phyloP scores from a whole-genome alignment of 2,113 vertebrate genomes.

The Condylura cristata region DNA sequence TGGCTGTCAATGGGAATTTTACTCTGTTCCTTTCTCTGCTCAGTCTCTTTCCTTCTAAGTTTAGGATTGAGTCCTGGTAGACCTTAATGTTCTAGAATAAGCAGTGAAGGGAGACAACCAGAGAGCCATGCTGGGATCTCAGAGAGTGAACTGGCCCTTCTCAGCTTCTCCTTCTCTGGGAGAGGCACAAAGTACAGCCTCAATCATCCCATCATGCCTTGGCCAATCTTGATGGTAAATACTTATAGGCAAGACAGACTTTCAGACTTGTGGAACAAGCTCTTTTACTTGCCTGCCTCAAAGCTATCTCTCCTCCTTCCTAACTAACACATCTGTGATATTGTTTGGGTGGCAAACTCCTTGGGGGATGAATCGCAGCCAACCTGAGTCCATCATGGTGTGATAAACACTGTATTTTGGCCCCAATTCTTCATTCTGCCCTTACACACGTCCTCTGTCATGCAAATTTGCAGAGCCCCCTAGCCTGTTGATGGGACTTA shows the following conservation, averaged over 20 bases:
- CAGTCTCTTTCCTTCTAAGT: neutral
- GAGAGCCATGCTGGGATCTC: neutral
- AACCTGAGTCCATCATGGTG: too few species aligned
- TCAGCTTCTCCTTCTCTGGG: neutral
- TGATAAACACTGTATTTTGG: neutral
- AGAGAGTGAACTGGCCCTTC: neutral
- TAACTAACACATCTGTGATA: neutral
- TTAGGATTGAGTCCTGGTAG: neutral
- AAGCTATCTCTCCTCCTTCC: neutral
- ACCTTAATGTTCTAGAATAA: neutral
- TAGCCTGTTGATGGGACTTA: neutral
- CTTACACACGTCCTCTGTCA: neutral
- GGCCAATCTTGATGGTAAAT: neutral
- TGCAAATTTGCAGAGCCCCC: neutral
- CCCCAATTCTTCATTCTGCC: neutral
- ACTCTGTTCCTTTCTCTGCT: neutral
- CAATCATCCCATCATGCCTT: neutral
- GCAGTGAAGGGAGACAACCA: neutral
- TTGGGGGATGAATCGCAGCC: neutral
- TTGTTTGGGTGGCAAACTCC: neutral
- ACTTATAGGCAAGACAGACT: neutral
- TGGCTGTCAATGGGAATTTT: neutral
- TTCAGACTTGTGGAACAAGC: rapidly evolving
- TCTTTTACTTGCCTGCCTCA: neutral
- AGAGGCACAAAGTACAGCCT: neutral